phyloP scores from a whole-genome alignment of 2,113 vertebrate species.

The Petrocephalus microphthalmus region DNA sequence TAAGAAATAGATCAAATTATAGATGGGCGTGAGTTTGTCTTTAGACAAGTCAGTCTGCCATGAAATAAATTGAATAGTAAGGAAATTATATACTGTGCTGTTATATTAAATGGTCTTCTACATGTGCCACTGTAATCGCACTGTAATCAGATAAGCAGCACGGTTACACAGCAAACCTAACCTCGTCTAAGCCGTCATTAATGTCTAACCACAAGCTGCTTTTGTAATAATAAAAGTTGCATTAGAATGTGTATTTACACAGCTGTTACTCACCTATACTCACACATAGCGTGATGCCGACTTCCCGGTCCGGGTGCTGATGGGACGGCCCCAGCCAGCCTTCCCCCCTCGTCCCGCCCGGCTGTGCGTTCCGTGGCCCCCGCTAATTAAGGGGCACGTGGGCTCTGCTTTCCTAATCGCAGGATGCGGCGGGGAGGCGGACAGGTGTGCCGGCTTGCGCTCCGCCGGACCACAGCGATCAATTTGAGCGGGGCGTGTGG shows the following conservation, averaged over 20 bases:
- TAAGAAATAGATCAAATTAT: neutral
- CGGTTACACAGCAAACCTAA: neutral
- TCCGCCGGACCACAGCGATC: conserved; percentile 32
- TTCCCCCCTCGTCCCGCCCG: conserved; percentile 7
- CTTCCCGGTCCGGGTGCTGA: neutral
- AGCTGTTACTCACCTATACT: neutral
- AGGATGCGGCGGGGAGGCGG: conserved; percentile 25
- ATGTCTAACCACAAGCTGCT: neutral
- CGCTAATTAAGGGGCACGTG: neutral
- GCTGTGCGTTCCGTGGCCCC: neutral
- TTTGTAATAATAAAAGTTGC: neutral
- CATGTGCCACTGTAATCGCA: neutral
- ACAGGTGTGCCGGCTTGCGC: conserved; percentile 34
- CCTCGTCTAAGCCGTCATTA: neutral
- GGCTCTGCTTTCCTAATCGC: conserved; percentile 33
- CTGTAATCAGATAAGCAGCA: neutral
- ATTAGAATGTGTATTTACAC: neutral
- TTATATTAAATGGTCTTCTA: neutral
- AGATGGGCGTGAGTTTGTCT: neutral
- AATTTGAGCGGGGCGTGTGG: conserved; percentile 31
- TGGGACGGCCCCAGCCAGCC: neutral
- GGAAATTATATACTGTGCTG: neutral
- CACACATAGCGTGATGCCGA: neutral
- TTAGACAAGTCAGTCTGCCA: neutral
- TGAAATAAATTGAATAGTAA: conserved; percentile 2